Conservation (phyloP, 2,797 vertebrate species). For the Karalla daura region DNA sequence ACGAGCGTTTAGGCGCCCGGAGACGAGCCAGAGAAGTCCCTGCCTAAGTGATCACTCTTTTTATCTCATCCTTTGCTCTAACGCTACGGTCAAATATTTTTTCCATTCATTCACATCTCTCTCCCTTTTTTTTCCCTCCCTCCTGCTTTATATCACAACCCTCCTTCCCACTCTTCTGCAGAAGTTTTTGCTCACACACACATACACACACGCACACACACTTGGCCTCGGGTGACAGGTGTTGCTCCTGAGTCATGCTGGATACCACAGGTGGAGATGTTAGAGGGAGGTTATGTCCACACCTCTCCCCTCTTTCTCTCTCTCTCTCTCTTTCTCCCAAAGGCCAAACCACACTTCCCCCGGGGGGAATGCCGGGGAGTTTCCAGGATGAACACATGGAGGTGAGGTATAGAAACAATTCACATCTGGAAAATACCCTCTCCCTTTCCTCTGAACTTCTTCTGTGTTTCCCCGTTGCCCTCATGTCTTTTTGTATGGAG, state of each 20-base stretch:
- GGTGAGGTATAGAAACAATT: conserved; percentile 56
- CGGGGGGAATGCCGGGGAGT: conserved; percentile 66
- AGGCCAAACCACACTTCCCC: conserved; percentile 65
- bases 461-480: conserved; percentile 11
- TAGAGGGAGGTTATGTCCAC: conserved; percentile 62
- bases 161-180: neutral
- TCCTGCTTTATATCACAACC: too few species aligned
- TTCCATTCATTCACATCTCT: conserved; percentile 32
- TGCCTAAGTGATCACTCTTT: conserved; percentile 75
- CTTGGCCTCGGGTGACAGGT: conserved; percentile 54
- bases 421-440: conserved; percentile 61
- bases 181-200: neutral
- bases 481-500: conserved; percentile 13
- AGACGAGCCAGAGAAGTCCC: conserved; percentile 61
- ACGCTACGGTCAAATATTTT: conserved; percentile 44
- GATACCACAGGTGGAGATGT: conserved; percentile 60
- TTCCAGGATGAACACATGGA: conserved; percentile 67
- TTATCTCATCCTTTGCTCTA: conserved; percentile 69
- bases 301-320: conserved; percentile 51
- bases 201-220: neutral
- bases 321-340: conserved; percentile 24
- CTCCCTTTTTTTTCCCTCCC: conserved; percentile 8
- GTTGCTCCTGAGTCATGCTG: conserved; percentile 54
- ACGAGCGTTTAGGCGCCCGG: conserved; percentile 59
- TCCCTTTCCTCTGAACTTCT: conserved; percentile 8